Percentiles rank a stretch among this genome's conserved stretches.
phyloP scores from a whole-genome alignment of 1,140 invertebrate species.

The Leptopilina boulardi region DNA sequence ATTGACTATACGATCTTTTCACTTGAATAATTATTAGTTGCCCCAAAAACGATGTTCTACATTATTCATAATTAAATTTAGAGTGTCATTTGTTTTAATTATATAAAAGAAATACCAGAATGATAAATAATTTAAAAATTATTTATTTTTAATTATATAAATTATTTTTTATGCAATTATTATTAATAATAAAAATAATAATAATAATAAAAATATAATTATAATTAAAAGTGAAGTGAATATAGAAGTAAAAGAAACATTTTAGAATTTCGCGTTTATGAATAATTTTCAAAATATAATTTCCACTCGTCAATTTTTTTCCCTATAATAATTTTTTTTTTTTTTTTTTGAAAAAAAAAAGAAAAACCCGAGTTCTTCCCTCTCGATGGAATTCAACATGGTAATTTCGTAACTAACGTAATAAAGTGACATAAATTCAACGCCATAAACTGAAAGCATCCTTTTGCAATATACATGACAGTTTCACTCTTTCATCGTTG shows the following conservation, averaged over 20 bases:
- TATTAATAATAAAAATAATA: too few species aligned
- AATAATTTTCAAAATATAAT: neutral
- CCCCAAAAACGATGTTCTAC: neutral
- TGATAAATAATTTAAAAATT: too few species aligned
- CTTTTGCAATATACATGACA: slow-evolving; percentile 23
- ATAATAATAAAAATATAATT: too few species aligned
- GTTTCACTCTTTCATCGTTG: neutral
- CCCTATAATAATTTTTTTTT: neutral
- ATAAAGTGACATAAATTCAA: slow-evolving; percentile 28
- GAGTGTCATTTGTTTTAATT: neutral
- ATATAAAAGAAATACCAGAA: too few species aligned
- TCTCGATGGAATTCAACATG: slow-evolving; percentile 14
- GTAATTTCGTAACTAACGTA: slow-evolving; percentile 21
- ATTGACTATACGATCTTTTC: neutral
- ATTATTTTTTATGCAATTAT: too few species aligned
- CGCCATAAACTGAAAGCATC: slow-evolving; percentile 10
- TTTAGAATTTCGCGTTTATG: neutral
- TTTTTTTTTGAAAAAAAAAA: too few species aligned
- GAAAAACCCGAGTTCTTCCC: neutral
- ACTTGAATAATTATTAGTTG: slow-evolving; percentile 6
- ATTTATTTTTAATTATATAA: too few species aligned
- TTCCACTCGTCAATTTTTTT: neutral
- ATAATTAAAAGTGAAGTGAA: too few species aligned
- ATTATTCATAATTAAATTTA: neutral
- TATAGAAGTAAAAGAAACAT: neutral